Evolutionary conservation across 2,113 vertebrate genomes (phyloP).

Genomic region (Cygnus buccinator): DNA sequence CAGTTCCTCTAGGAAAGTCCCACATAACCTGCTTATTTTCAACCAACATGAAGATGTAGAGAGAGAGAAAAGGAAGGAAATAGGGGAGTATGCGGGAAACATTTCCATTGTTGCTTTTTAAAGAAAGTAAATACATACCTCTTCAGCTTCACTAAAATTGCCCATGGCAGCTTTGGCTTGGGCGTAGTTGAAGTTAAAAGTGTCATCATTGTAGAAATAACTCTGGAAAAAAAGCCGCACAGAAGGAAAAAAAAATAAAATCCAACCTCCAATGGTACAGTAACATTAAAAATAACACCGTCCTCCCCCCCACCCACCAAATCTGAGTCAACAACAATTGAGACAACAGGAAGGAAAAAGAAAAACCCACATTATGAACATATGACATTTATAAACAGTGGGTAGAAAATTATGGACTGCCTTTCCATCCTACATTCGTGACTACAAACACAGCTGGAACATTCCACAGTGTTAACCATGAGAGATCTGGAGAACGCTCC

Average conservation of each 20-base stretch:
- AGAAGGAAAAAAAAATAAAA: conserved; percentile 22
- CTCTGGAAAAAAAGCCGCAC: conserved; percentile 79
- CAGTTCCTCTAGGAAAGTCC: conserved; percentile 10
- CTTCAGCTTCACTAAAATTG: conserved; percentile 92
- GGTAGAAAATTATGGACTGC: conserved; percentile 49
- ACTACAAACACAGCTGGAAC: conserved; percentile 39
- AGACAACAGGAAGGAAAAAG: conserved; percentile 10
- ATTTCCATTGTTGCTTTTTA: conserved; percentile 8
- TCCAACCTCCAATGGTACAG: background rate
- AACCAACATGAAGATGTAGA: background rate
- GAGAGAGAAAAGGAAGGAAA: background rate
- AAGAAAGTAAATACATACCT: conserved; percentile 78
- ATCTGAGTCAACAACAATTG: background rate
- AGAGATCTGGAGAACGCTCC: conserved; percentile 19
- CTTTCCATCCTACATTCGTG: conserved; percentile 14
- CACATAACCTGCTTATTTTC: conserved; percentile 19
- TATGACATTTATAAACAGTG: conserved; percentile 28
- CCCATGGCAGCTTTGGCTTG: conserved; percentile 95
- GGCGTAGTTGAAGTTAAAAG: conserved; percentile 97
- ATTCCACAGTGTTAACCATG: conserved; percentile 38
- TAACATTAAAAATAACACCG: background rate
- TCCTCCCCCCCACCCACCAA: fast-evolving
- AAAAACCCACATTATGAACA: conserved; percentile 17
- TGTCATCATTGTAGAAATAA: conserved; percentile 96
- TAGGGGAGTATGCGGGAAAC: background rate